These are phyloP conservation scores for Leptestheria dahalacensis DNA, from an alignment of 1,140 invertebrate genomes.

Conservation along the genomic window DNA sequence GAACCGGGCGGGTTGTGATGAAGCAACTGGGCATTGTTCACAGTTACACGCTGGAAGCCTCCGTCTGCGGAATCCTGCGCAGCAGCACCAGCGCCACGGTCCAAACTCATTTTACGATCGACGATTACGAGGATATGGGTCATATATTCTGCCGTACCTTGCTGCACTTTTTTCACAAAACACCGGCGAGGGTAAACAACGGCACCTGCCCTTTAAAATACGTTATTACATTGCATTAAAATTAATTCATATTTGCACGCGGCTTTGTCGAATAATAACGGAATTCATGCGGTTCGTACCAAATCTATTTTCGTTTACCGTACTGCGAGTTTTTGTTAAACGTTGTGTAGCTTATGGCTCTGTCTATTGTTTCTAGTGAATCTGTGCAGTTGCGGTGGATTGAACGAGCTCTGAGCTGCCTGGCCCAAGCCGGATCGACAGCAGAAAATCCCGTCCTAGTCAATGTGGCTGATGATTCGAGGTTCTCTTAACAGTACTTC, in stretches of 20 bases:
- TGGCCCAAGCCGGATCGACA: slow-evolving; percentile 66
- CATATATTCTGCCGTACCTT: slow-evolving; percentile 81
- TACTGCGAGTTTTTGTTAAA: background rate
- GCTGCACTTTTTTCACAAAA: slow-evolving; percentile 75
- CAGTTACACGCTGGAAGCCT: slow-evolving; percentile 88
- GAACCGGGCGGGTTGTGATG: slow-evolving; percentile 78
- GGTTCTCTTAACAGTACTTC: slow-evolving; percentile 32
- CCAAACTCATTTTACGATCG: slow-evolving; percentile 68
- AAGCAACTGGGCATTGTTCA: slow-evolving; percentile 88
- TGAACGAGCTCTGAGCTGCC: slow-evolving; percentile 57
- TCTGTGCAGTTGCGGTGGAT: slow-evolving; percentile 48
- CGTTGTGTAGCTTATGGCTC: slow-evolving; percentile 5
- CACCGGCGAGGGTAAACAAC: slow-evolving; percentile 54
- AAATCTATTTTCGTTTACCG: background rate
- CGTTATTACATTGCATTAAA: background rate
- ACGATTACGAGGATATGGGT: slow-evolving; percentile 68
- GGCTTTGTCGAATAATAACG: slow-evolving; percentile 10
- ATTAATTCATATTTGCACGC: slow-evolving; percentile 15
- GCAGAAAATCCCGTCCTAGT: slow-evolving; percentile 75
- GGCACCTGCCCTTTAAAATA: background rate
- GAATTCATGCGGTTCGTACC: slow-evolving; percentile 7
- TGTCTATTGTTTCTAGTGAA: slow-evolving; percentile 19
- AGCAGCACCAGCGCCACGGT: slow-evolving; percentile 39
- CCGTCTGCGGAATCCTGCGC: slow-evolving; percentile 68
- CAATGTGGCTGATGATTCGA: slow-evolving; percentile 66